Conservation (phyloP, 2,888 invertebrate species). For the Pteria penguin region DNA sequence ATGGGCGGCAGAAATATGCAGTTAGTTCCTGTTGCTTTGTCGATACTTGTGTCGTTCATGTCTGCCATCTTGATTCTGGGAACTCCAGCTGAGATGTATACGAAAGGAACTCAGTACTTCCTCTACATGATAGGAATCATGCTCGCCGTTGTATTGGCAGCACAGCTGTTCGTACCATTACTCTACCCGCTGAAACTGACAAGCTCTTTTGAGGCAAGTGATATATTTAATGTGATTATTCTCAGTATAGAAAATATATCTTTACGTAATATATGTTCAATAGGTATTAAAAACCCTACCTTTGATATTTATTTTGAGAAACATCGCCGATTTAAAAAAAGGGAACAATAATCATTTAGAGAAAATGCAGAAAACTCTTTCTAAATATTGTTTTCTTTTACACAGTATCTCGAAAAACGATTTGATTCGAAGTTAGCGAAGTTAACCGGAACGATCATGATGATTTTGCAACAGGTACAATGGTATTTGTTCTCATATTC, state of each 20-base stretch:
- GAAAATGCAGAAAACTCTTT: not conserved
- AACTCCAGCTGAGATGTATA: conserved; percentile 74
- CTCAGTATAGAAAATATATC: too few species aligned
- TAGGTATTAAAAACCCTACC: too few species aligned
- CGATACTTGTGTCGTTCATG: conserved; percentile 76
- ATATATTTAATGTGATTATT: too few species aligned
- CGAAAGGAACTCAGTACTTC: conserved; percentile 68
- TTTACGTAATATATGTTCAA: too few species aligned
- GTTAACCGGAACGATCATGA: conserved; percentile 66
- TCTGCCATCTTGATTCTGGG: conserved; percentile 76
- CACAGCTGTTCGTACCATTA: conserved; percentile 63
- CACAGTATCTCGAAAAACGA: conserved; percentile 69
- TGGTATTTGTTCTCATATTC: too few species aligned
- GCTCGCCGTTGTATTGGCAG: conserved; percentile 55
- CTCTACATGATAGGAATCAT: conserved; percentile 59
- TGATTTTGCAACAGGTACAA: conserved; percentile 66
- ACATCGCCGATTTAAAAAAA: not conserved
- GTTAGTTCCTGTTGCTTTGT: conserved; percentile 71
- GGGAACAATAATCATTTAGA: not conserved
- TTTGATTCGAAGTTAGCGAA: conserved; percentile 64
- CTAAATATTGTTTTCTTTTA: too few species aligned
- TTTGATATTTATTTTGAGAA: too few species aligned
- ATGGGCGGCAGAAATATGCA: conserved; percentile 72
- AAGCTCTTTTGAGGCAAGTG: conserved; percentile 65
- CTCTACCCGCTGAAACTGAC: conserved; percentile 66